Percentiles rank a stretch among this genome's conserved stretches.
phyloP scores from a whole-genome alignment of 2,797 vertebrate species.

The Limosa lapponica region DNA sequence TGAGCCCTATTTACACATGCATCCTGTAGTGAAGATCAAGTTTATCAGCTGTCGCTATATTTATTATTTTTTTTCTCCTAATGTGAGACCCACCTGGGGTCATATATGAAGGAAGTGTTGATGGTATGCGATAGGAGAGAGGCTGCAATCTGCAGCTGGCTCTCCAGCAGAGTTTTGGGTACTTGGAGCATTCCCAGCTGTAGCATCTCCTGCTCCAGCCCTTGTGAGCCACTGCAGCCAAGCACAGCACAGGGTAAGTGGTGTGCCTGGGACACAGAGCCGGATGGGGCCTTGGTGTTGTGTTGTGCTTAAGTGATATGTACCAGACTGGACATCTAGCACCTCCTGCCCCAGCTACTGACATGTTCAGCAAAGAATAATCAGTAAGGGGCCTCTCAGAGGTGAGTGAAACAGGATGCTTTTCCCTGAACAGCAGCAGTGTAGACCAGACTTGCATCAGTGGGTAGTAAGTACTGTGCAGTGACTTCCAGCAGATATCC shows the following conservation, averaged over 20 bases:
- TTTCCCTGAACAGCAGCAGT: not conserved
- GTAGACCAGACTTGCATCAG: not conserved
- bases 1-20: not conserved
- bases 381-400: not conserved
- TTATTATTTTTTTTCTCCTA: not conserved
- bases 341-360: not conserved
- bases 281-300: not conserved
- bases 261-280: not conserved
- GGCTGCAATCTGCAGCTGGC: not conserved
- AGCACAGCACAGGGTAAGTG: not conserved
- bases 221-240: not conserved
- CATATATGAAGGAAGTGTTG: not conserved
- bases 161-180: not conserved
- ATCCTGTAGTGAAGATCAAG: not conserved
- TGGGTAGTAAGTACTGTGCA: not conserved
- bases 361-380: not conserved
- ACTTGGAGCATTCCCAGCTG: not conserved
- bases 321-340: not conserved
- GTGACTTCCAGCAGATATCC: not conserved
- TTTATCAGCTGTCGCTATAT: not conserved
- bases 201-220: not conserved
- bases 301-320: not conserved
- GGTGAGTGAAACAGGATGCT: not conserved
- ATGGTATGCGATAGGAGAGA: not conserved
- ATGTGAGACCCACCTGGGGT: not conserved